Conservation (phyloP, 2,888 invertebrate species). For the Mechanitis messenoides region DNA sequence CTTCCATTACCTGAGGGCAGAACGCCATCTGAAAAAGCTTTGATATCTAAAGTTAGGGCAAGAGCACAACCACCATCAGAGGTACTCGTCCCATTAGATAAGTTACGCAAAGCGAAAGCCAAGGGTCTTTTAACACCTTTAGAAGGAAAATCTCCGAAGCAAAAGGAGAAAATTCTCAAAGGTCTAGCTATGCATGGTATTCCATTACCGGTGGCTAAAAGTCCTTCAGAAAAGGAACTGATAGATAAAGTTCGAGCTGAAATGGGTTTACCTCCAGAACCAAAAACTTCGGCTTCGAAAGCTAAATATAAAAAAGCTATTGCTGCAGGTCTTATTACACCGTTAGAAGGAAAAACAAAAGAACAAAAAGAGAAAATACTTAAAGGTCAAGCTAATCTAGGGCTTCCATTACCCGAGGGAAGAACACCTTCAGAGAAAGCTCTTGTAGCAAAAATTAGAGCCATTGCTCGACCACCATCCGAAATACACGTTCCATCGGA, state of each 20-base stretch:
- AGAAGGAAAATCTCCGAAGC: neutral
- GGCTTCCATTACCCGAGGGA: slow-evolving; percentile 30
- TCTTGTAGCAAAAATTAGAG: slow-evolving; percentile 23
- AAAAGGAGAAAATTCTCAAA: too few species aligned
- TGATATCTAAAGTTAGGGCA: slow-evolving; percentile 19
- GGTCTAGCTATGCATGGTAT: too few species aligned
- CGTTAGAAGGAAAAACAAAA: slow-evolving; percentile 33
- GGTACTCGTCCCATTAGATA: too few species aligned
- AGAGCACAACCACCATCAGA: neutral
- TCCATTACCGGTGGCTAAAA: too few species aligned
- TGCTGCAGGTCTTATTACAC: slow-evolving; percentile 32
- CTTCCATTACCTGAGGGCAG: too few species aligned
- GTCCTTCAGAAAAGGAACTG: too few species aligned
- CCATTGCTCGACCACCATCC: slow-evolving; percentile 7
- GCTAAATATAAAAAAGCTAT: slow-evolving; percentile 31
- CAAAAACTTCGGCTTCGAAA: slow-evolving; percentile 30
- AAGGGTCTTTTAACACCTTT: slow-evolving; percentile 27
- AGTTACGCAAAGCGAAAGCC: slow-evolving; percentile 20
- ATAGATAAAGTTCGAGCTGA: too few species aligned
- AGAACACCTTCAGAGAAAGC: slow-evolving; percentile 30
- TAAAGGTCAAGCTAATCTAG: slow-evolving; percentile 21
- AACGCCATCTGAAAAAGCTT: slow-evolving; percentile 11
- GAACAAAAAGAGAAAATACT: slow-evolving; percentile 31
- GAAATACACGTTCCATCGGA: slow-evolving; percentile 28
- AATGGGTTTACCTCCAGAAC: too few species aligned